Evolutionary conservation across 2,888 invertebrate genomes (phyloP).

Genomic region (Glaucopsyche alexis): DNA sequence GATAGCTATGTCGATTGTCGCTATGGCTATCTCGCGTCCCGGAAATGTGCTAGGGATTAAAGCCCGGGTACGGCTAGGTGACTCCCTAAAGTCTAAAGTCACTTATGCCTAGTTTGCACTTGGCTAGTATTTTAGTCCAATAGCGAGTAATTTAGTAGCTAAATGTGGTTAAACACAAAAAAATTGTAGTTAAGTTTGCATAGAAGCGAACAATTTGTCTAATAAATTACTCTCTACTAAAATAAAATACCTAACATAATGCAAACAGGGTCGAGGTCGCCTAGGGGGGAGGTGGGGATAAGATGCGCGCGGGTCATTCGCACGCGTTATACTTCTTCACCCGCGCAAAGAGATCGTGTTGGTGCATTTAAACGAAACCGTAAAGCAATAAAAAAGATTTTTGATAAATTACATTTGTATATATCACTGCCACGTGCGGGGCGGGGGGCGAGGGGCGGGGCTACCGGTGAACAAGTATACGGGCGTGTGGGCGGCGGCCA

Average conservation of each 20-base stretch:
- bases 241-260: not conserved
- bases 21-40: not conserved
- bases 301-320: conserved; percentile 22
- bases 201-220: not conserved
- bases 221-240: not conserved
- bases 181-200: not conserved
- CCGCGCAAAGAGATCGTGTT: conserved; percentile 44
- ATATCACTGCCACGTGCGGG: conserved; percentile 64
- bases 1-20: not conserved
- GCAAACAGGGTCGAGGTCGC: too few species aligned
- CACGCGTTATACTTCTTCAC: conserved; percentile 56
- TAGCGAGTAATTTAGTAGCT: not conserved
- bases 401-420: conserved; percentile 49
- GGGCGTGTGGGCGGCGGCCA: conserved; percentile 24
- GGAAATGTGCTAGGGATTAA: not conserved
- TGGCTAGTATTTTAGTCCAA: not conserved
- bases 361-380: conserved; percentile 69
- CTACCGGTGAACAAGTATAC: conserved; percentile 33
- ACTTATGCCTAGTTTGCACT: not conserved
- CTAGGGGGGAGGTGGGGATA: not conserved
- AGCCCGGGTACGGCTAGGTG: not conserved
- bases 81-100: not conserved
- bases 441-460: conserved; percentile 48
- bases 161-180: not conserved
- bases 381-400: conserved; percentile 47